Base-by-base conservation (phyloP, 2,113 vertebrate species). In the Cephalopterus ornatus region DNA sequence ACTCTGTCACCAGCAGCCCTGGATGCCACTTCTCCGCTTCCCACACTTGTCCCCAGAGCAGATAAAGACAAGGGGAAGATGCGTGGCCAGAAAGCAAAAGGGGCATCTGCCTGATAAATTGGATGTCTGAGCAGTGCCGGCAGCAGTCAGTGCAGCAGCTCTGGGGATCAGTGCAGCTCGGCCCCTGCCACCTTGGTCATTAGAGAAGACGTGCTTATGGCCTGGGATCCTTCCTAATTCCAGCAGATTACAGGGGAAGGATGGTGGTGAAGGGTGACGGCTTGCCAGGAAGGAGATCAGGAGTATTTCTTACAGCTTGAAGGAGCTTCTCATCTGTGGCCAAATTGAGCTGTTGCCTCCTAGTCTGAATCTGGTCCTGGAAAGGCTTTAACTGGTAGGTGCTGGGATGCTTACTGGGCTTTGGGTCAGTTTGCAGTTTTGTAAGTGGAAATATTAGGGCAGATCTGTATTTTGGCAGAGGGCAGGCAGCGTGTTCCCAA, bases 61-160 rank as follows among this genome's bases (percentile, higher is more conserved):
- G 94, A 91, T 74, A 93, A 93, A 89, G 90, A 93, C 15, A 13
- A 88, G 75, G 82, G 37, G 58, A 92, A 53, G 49, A 49, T 27
- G 12, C 65, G 50, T 91, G 88, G 76, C 76, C 47, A 22, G 96
- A 91, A 88, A 81, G 87, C 75, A 44, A 79, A 92, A 92, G 71
- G 63, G 89, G 80, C 75, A 27, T 39, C 33, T 6, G 49, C 52
- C 53, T 82, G 88, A 73, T 86, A 79, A 93, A 87, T 77, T 27
- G 88, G 83, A 89, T 81, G 73, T 70, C 56, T 67, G 30, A 86
- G 72, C 55, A 16, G 41, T 35, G 83, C 85, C 5, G 5, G 92
- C 87, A 92, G 85, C 83, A 93, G 68, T 41, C 59, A 14, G 55
- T 35, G 61, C 44, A 49, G 87, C 28, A 27, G 63, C 89, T 49